phyloP scores from a whole-genome alignment of 2,797 vertebrate genomes.

The Sternarchorhynchus goeldii region DNA sequence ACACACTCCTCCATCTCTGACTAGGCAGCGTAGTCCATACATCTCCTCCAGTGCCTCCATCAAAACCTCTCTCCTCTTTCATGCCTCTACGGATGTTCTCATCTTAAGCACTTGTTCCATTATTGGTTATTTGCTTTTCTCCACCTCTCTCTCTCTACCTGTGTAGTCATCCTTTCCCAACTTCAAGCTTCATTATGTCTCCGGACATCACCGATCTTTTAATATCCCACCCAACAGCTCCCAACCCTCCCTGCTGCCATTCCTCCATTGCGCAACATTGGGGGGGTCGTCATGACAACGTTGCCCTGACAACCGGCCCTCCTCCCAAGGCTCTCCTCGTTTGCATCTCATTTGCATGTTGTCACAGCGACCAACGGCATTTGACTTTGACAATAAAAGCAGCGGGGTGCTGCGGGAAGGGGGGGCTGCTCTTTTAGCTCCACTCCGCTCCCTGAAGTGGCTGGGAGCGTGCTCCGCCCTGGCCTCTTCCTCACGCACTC shows the following conservation, averaged over 20 bases:
- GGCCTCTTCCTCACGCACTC: slow-evolving; percentile 29
- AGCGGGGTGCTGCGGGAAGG: slow-evolving; percentile 57
- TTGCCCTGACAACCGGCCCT: slow-evolving; percentile 68
- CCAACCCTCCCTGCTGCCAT: slow-evolving; percentile 46
- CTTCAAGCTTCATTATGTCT: slow-evolving; percentile 36
- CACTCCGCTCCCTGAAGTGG: no score
- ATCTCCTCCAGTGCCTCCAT: neutral
- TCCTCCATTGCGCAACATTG: slow-evolving; percentile 60
- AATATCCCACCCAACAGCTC: slow-evolving; percentile 28
- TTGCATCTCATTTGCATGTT: slow-evolving; percentile 82
- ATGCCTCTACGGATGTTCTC: slow-evolving; percentile 3
- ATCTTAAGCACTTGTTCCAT: slow-evolving; percentile 21
- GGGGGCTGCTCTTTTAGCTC: slow-evolving; percentile 29
- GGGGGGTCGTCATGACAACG: slow-evolving; percentile 76
- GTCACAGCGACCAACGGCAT: slow-evolving; percentile 68
- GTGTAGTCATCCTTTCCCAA: slow-evolving; percentile 22
- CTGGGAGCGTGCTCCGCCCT: slow-evolving; percentile 4
- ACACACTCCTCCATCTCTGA: no score
- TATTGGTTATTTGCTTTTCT: slow-evolving; percentile 53
- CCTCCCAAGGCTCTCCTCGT: slow-evolving; percentile 68
- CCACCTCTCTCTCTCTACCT: slow-evolving; percentile 3
- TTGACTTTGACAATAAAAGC: slow-evolving; percentile 74
- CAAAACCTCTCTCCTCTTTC: neutral
- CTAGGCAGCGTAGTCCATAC: no score
- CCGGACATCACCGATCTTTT: slow-evolving; percentile 32